Conservation (phyloP, 2,797 vertebrate genomes). For the Adrianichthys oophorus region DNA sequence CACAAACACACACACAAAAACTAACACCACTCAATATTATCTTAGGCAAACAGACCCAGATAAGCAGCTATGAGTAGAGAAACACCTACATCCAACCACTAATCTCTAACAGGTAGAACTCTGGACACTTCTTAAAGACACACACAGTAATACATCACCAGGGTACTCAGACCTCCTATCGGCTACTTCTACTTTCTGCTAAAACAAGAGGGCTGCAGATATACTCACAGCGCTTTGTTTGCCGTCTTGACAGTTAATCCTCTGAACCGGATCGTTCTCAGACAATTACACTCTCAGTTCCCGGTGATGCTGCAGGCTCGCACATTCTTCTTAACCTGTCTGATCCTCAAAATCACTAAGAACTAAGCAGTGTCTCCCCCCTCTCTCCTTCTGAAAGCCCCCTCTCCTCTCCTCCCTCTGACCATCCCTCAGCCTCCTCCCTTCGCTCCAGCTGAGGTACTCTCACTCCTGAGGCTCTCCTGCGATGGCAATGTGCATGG, state of each 20-base stretch:
- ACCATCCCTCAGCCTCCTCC: constrained; percentile 31
- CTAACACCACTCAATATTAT: no score
- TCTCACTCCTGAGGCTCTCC: constrained; percentile 38
- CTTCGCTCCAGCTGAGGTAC: constrained; percentile 56
- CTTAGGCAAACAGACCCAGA: not conserved
- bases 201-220: constrained; percentile 6
- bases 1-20: no score
- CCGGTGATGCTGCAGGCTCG: constrained; percentile 32
- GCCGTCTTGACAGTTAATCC: constrained; percentile 36
- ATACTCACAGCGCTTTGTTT: constrained; percentile 57
- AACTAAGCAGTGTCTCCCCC: constrained; percentile 59
- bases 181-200: constrained; percentile 4
- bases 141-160: not conserved
- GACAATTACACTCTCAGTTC: constrained; percentile 32
- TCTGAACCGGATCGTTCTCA: constrained; percentile 3
- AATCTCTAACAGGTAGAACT: no score
- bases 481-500: constrained; percentile 27
- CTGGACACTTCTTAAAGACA: not conserved
- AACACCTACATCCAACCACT: not conserved
- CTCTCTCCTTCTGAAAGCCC: constrained; percentile 42
- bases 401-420: constrained; percentile 22
- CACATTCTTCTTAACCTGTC: constrained; percentile 60
- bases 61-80: not conserved
- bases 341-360: constrained; percentile 59
- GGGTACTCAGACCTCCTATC: constrained; percentile 17